Evolutionary conservation across 1,140 invertebrate genomes (phyloP), one percentile per base, ranked within the genome.

Genomic region (Bombus picipes): DNA sequence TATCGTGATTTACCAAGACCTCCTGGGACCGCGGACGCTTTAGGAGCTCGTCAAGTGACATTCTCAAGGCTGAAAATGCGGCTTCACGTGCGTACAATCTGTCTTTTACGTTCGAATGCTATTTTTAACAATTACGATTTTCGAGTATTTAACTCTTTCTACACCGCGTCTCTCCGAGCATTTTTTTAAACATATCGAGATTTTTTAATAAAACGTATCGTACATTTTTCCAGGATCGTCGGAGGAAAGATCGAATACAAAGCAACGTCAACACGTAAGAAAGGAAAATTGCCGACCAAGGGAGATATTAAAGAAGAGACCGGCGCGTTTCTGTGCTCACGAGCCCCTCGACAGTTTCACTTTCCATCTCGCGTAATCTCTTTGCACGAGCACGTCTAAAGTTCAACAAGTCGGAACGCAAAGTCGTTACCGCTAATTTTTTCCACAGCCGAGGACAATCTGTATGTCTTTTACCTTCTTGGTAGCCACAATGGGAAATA

Each of bases 1-100:
- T 90, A 90, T 90, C 88, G 86, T 88, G 89, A 90, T 90, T 90
- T 90, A 90, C 75, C 70, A 68, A 25, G 85, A 86, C 88, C 86
- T 88, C 74, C 86, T 80, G 78, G 66, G 41, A 84, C 76, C 81
- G 39, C 28, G 78, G 15, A 39, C 59, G 32, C 66, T 83, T 76
- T 53, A 81, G 66, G 18, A 43, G 68, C 81, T 85, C 87, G 78
- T 73, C 86, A 75, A 68, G 66, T 53, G 77, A 88, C 73, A 74
- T 62, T 66, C 59, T 81, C 84, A 2, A 84, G 9, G 62, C 32
- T 70, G 70, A 66, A 47, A 47, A 73, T 13, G n/a, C 37, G 28
- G 18, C 57, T 76, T 81, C 12, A 9, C 53, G 59, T 2, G 1
- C n/a, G 13, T 15, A 1, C 0, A 65, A 66, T 66, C 34, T n/a